Evolutionary conservation across 2,113 vertebrate genomes (phyloP), one percentile per base, ranked within the genome.

Genomic region (Alosa alosa): DNA sequence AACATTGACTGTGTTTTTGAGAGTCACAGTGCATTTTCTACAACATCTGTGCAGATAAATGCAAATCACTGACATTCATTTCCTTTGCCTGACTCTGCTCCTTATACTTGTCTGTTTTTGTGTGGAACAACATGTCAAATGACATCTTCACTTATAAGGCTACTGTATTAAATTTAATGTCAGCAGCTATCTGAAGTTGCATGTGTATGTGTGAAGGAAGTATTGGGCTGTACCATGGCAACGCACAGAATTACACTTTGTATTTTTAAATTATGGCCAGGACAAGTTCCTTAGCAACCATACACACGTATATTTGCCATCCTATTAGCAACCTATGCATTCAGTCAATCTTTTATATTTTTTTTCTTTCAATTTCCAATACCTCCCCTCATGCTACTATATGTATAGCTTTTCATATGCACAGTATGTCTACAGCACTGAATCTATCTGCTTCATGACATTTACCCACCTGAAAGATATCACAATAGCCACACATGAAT

Each of bases 401-500:
- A 36, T 75, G 13, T 75, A 15, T 64, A n/a, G 18, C 18, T 1
- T 64, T 18, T 18, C 57, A 64, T 18, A 75, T 15, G 31, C 68
- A 39, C 68, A 17, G 25, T 36, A 36, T 15, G 15, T 39, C 13
- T 39, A 15, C 13, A 31, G 25, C 72, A 17, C 31, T 60, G 55
- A 39, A 39, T 17, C 31, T 15, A 36, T 36, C 31, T 36, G 0
- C 13, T 31, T 39, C 72, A 39, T 78, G 72, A 78, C 72, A 72
- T 39, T 78, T 36, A 18, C 11, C 72, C 72, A 78, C 72, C 72
- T 78, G 31, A 78, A 78, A 36, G 72, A 39, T 78, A 78, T 78
- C 72, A 78, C 31, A 78, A 4, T 36, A 39, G 72, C 72, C 36
- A 78, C 72, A 78, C 72, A 78, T 41, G 36, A 36, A 78, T 17